Evolutionary conservation across 2,888 invertebrate genomes (phyloP).

Genomic region (Lumbricus terrestris): DNA sequence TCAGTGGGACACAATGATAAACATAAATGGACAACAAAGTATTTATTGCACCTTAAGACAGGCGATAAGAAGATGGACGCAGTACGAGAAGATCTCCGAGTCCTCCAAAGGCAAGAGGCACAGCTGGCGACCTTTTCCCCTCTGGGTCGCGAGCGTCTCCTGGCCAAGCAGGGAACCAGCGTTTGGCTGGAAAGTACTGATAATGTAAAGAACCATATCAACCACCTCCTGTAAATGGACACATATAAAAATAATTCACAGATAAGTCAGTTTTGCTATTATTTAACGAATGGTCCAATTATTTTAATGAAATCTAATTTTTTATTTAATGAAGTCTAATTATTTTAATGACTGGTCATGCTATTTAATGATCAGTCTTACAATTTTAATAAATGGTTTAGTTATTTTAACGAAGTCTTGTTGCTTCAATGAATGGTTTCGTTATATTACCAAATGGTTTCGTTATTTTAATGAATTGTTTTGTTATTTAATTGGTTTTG

Average conservation of each 20-base stretch:
- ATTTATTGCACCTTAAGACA: conserved; percentile 57
- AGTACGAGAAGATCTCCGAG: conserved; percentile 77
- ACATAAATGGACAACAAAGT: no score
- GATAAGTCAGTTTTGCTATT: no score
- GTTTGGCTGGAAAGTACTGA: conserved; percentile 66
- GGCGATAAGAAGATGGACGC: conserved; percentile 69
- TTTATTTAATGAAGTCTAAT: no score
- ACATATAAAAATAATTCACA: not conserved
- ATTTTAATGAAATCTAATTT: no score
- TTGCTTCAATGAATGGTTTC: no score
- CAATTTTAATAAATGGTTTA: no score
- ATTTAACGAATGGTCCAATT: no score
- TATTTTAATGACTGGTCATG: no score
- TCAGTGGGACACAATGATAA: no score
- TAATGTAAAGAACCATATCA: conserved; percentile 61
- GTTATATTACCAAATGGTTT: not conserved
- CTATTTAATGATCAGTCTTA: no score
- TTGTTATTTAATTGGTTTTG: not conserved
- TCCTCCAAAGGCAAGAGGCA: conserved; percentile 77
- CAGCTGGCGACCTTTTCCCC: conserved; percentile 67
- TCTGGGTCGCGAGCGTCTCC: conserved; percentile 42
- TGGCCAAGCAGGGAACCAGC: conserved; percentile 28
- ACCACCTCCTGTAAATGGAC: conserved; percentile 61
- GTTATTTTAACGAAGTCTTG: not conserved
- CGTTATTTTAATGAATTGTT: not conserved